These are phyloP conservation scores for Tipula lateralis DNA, from an alignment of 2,888 invertebrate genomes.

Conservation along the genomic window DNA sequence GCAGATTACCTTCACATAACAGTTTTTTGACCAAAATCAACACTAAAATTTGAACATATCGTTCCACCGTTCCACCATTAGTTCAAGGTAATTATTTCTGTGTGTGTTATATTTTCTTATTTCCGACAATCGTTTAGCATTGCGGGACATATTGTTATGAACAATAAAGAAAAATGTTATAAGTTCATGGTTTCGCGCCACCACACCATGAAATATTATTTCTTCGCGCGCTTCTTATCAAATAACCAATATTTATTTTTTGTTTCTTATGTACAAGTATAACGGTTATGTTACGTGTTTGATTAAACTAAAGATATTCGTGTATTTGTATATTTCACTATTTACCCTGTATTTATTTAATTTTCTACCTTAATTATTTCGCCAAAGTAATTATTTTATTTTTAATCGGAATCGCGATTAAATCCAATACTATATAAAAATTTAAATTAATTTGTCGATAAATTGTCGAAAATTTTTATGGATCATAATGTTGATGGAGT, in stretches of 20 bases:
- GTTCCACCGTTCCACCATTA: too few relatives aligned
- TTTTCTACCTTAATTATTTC: neutral
- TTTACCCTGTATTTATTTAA: neutral
- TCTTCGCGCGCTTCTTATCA: neutral
- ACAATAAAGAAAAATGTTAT: neutral
- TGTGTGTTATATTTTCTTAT: too few relatives aligned
- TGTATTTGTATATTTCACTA: neutral
- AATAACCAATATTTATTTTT: neutral
- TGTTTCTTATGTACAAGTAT: neutral
- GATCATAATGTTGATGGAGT: neutral
- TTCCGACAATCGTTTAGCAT: too few relatives aligned
- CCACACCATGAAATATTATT: neutral
- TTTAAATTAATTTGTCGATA: neutral
- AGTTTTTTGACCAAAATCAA: too few relatives aligned
- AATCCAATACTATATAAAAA: neutral
- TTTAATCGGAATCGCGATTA: neutral
- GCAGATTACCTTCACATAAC: too few relatives aligned
- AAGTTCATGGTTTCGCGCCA: neutral
- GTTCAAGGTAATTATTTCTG: too few relatives aligned
- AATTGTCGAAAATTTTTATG: neutral
- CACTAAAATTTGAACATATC: too few relatives aligned
- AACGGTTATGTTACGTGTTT: neutral
- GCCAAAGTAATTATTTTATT: neutral
- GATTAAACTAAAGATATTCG: neutral
- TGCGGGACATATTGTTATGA: too few relatives aligned